Evolutionary conservation across 2,113 vertebrate species (phyloP), one percentile per base, ranked within the genome.

Genomic region (Coryphaenoides rupestris): DNA sequence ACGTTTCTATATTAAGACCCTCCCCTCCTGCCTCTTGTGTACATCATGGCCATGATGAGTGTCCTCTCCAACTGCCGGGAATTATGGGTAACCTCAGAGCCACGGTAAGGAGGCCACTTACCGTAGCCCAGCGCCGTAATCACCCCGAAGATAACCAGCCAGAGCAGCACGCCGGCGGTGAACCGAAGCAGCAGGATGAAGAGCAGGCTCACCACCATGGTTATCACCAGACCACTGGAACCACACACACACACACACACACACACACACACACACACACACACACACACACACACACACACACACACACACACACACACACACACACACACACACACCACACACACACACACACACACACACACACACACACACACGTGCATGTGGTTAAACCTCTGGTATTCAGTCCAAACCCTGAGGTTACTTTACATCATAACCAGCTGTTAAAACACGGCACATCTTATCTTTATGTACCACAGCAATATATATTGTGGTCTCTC

Each of bases 171-270:
- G n/a, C 93, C 93, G 16, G 95, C 96, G 2, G 86, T 95, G 87
- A 89, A 96, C 56, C 92, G 93, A 83, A 99, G 59, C 28, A 99
- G 88, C 23, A 98, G 81, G 78, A 99, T 91, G 78, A 98, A 98
- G 17, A 91, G 56, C 78, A 96, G 91, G 66, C 96, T 99, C 72
- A 96, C 84, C 62, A 92, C 15, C 95, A 98, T 97, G n/a, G 95
- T 92, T 19, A 96, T 87, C 57, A 91, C 89, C 77, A 98, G 86
- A 24, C 91, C 93, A 22, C 96, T 99, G 74, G 46, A 80, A 79
- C 71, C 57, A 70, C 24, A 86, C 45, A 47, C 33, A 73, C 23
- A 63, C 55, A 69, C 13, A 47, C 23, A 65, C 21, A 56, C 19
- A 5, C 14, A 10, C 3, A 5, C 21, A 55, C 21, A 15, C 54